Base-by-base conservation (phyloP, 2,888 invertebrate species). In the Hoplodrina blanda region DNA sequence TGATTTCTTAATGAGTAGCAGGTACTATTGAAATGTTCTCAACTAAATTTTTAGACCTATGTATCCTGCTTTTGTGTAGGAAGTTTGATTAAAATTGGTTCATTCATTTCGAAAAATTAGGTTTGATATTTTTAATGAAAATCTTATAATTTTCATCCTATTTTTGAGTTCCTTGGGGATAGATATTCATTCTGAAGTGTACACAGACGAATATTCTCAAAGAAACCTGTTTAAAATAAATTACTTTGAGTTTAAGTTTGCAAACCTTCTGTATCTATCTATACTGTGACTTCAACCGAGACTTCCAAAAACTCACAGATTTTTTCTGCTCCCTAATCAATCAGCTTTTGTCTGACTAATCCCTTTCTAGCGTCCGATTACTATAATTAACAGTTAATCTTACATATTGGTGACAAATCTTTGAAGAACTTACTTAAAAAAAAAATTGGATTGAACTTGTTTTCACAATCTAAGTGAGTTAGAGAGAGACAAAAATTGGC, bases 341-440 rank as follows among this genome's bases (percentile, higher is more conserved):
- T 78, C 78, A 78, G 77, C 77, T 76, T 81, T 76, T 70, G 70
- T 69, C 62, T 68, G 7, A 55, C 37, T 61, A 81, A 81, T 76
- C 77, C 56, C 25, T 10, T 66, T 76, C 52, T 65, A 37, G 46
- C 30, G 62, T 6, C 61, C 69, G 59, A 73, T 78, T 66, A 69
- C 62, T 73, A 37, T 78, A 78, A 82, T 79, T 78, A 69, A 20
- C 15, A 69, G 61, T n/a, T 73, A 63, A 81, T 79, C 82, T 55
- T 66, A 46, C 20, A 71, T 50, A 65, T 49, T 66, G 56, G 57
- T 66, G 68, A 81, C 78, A 61, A 59, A 61, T 68, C 50, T 60
- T 19, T 8, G 17, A 46, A 61, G 33, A 52, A 44, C 7, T 13
- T 13, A 33, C 10, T 49, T 49, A 8, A 25, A 53, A 33, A 66